Evolutionary conservation across 2,113 vertebrate species (phyloP).

Genomic region (Macroglossus sobrinus): DNA sequence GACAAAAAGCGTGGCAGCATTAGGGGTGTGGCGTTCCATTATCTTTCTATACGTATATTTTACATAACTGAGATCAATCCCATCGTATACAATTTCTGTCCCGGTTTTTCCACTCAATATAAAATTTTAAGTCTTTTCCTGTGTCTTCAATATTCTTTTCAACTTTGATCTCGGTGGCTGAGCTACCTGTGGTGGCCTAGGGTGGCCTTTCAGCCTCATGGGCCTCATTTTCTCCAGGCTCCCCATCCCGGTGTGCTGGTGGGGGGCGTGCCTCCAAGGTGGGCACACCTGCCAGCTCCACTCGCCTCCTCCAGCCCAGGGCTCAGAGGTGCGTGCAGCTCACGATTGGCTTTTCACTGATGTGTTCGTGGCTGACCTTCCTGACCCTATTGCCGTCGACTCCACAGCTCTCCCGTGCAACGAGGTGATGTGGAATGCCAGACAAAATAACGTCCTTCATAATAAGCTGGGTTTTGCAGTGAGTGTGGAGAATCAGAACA

Average conservation of each 20-base stretch:
- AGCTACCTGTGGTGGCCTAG: not conserved
- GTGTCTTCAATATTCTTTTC: not conserved
- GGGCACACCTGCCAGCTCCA: too few relatives aligned
- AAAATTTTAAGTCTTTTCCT: not conserved
- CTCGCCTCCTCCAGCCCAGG: accelerated
- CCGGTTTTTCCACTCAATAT: not conserved
- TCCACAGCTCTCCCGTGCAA: not conserved
- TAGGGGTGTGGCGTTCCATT: not conserved
- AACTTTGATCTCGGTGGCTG: not conserved
- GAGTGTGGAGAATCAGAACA: not conserved
- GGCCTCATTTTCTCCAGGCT: not conserved
- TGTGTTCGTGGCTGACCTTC: not conserved
- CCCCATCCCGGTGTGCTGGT: not conserved
- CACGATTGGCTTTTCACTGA: not conserved
- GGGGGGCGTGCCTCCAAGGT: not conserved
- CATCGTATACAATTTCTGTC: not conserved
- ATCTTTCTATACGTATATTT: not conserved
- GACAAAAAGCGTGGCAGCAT: not conserved
- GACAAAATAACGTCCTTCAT: not conserved
- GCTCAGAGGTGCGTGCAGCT: too few relatives aligned
- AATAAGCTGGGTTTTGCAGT: not conserved
- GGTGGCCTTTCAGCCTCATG: not conserved
- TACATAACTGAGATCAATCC: not conserved
- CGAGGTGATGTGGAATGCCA: not conserved
- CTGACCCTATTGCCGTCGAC: not conserved